Base-by-base conservation (phyloP, 2,888 invertebrate genomes). In the Nasonia oneida region DNA sequence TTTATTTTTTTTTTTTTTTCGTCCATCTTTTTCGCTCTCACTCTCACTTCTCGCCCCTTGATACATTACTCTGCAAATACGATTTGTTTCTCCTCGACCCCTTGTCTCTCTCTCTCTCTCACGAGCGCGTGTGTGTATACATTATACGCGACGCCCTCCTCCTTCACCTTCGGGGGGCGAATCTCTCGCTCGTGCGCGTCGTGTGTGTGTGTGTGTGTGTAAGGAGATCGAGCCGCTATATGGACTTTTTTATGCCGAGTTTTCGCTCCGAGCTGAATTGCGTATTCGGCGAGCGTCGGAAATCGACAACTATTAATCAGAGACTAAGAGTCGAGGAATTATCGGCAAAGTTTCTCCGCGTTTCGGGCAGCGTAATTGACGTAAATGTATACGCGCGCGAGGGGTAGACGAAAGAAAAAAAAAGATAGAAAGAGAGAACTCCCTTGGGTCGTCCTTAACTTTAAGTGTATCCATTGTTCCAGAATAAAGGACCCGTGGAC, bases 61-160 rank as follows among this genome's bases (percentile, higher is more conserved):
- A 85, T 85, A 85, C 82, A 85, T 85, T 85, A 85, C 85, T 85
- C 42, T 82, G 79, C 85, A 85, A 85, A 85, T 82, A 85, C 85
- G 82, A 85, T 85, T 82, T 75, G 82, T 85, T 82, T 85, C 85
- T 76, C 74, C 85, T 76, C 74, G 57, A 61, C 81, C 70, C 82
- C 64, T 50, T 53, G 50, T 39, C 39, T 57, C 57, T 61, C 70
- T 57, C 29, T 39, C 47, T 47, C 10, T 61, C 3, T 0, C n/a
- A 15, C 3, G 1, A 18, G n/a, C n/a, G n/a, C 8, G n/a, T 53
- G 53, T 18, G 53, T n/a, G n/a, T n/a, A 61, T n/a, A 50, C 37
- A 74, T 75, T 50, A 23, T 79, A 74, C 33, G 33, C n/a, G 33
- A 50, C 61, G 15, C 42, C n/a, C 57, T 61, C n/a, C 47, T 47